Evolutionary conservation across 2,888 invertebrate genomes (phyloP), one percentile per base, ranked within the genome.

Genomic region (Spialia ferax): DNA sequence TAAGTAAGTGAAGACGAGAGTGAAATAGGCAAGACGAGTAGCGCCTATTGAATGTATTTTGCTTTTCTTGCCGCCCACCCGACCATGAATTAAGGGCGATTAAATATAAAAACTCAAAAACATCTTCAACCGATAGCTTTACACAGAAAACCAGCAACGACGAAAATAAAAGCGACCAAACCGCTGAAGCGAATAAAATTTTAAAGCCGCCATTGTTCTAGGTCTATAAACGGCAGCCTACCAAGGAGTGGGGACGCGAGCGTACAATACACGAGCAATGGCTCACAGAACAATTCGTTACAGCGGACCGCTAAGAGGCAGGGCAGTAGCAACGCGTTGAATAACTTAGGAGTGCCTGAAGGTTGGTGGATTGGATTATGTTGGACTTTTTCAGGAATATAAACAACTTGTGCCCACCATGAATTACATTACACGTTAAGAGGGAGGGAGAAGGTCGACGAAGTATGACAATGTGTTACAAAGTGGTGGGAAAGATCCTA

Each of bases 221-320:
- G 93, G 75, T 93, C 93, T 22, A 85, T 91, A 61, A 93, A 93
- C 64, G 93, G 93, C 6, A 93, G 92, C 75, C 75, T 93, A 45
- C 93, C 93, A 0, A 81, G 93, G 70, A 93, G 93, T 50, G 83
- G 88, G 13, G 93, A 93, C 13, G 91, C 91, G 0, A 87, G 91
- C 4, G 85, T 88, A 0, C 92, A 93, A 73, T 91, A 82, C 72
- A 91, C 84, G 29, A 83, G 82, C 0, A 88, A 80, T 65, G 86
- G 86, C 2, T 93, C 91, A 0, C 93, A 91, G 74, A 93, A 84
- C 70, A 93, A 93, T 72, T 93, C 94, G 0, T 72, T 93, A 48
- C 89, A 92, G 64, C 79, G 93, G 3, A 75, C 85, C 13, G 79
- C 81, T 11, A 93, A 93, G 71, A 74, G 90, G n/a, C 88, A 88